Conservation (phyloP, 2,113 vertebrate species). For the Pelusios castaneus region DNA sequence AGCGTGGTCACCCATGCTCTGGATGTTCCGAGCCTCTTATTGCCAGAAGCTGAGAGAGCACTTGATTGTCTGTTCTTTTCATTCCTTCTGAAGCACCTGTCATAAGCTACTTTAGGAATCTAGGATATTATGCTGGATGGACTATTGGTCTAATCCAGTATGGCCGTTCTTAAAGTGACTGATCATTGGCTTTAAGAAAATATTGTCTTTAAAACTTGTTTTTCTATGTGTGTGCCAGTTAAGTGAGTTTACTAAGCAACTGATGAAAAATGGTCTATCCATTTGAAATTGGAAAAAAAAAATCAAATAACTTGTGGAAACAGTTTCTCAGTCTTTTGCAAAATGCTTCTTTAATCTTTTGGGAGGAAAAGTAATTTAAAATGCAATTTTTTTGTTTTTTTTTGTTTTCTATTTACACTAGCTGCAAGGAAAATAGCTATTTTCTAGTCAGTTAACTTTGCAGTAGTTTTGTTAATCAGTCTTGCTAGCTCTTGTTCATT, state of each 20-base stretch:
- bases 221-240: not conserved
- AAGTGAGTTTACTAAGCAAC: not conserved
- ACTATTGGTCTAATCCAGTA: not conserved
- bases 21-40: not conserved
- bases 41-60: not conserved
- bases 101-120: too few species aligned
- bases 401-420: not conserved
- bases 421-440: not conserved
- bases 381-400: not conserved
- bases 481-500: not conserved
- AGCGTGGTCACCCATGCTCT: not conserved
- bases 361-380: not conserved
- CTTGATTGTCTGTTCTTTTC: not conserved
- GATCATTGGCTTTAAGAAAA: not conserved
- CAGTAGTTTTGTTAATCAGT: not conserved
- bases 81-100: not conserved
- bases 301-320: not conserved
- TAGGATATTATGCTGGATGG: not conserved
- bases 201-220: not conserved
- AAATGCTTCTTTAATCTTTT: not conserved
- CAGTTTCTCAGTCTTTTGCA: not conserved
- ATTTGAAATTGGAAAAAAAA: not conserved
- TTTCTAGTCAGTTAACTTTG: not conserved
- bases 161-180: not conserved
- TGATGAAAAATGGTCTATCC: conserved; percentile 5